These are phyloP conservation scores for Aegithalos caudatus DNA, from an alignment of 2,113 vertebrate species.

Conservation along the genomic window DNA sequence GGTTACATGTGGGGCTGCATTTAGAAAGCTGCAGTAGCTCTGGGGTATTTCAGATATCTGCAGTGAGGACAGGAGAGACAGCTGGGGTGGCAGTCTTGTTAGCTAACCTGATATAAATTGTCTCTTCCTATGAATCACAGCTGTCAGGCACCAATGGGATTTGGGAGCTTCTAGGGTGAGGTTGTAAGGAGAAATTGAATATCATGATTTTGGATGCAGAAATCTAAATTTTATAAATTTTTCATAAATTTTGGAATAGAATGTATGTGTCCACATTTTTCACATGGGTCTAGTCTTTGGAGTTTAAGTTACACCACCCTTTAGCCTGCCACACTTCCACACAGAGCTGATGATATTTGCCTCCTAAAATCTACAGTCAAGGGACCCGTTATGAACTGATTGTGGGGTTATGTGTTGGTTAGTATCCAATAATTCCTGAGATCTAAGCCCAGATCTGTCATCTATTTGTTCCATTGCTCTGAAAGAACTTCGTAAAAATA, in stretches of 20 bases:
- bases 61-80: background rate
- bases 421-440: background rate
- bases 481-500: constrained; percentile 27
- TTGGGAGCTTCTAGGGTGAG: background rate
- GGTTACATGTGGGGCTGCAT: background rate
- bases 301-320: background rate
- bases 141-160: background rate
- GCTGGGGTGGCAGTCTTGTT: background rate
- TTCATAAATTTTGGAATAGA: background rate
- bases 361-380: background rate
- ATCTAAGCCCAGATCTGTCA: background rate
- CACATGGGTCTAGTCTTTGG: background rate
- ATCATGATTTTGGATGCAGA: background rate
- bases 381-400: background rate
- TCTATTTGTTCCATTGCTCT: background rate
- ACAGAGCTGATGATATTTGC: background rate
- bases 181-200: background rate
- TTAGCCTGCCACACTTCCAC: background rate
- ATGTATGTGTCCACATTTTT: background rate
- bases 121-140: background rate
- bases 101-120: background rate
- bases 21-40: background rate
- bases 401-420: background rate
- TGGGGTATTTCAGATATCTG: background rate
- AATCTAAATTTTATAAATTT: background rate